Conservation (phyloP, 1,140 invertebrate genomes). For the Pseudobourletiella spinata region DNA sequence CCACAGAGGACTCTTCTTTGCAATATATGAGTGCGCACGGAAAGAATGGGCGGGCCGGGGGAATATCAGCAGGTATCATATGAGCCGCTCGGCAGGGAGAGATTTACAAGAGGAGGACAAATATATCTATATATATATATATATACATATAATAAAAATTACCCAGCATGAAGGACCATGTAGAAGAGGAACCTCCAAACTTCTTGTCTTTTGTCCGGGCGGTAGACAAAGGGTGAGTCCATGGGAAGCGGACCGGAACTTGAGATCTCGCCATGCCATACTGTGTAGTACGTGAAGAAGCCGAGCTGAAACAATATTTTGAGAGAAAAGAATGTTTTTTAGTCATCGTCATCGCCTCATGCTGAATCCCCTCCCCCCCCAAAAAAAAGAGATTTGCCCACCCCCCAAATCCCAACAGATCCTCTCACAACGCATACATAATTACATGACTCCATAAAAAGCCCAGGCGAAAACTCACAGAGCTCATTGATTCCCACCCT, state of each 20-base stretch:
- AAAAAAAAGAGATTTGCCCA: too few species aligned
- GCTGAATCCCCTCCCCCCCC: too few species aligned
- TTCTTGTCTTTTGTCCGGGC: conserved; percentile 80
- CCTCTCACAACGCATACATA: too few species aligned
- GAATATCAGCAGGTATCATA: not conserved
- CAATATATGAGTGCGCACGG: too few species aligned
- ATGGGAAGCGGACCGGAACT: conserved; percentile 81
- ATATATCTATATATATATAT: not conserved
- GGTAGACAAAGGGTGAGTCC: conserved; percentile 86
- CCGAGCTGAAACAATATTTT: conserved; percentile 60
- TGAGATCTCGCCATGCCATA: conserved; percentile 68
- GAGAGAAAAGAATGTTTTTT: conserved; percentile 4
- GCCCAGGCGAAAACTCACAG: too few species aligned
- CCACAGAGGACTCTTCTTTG: not conserved
- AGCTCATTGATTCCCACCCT: too few species aligned
- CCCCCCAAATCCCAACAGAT: too few species aligned
- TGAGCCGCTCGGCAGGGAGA: not conserved
- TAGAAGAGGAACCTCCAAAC: conserved; percentile 91
- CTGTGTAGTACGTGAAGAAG: conserved; percentile 83
- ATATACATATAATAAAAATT: conserved; percentile 40
- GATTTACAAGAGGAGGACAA: not conserved
- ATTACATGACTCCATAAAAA: too few species aligned
- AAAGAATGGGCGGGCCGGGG: too few species aligned
- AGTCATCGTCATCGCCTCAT: too few species aligned
- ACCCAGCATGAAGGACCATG: conserved; percentile 90